A percentile compares a stretch with the other conserved stretches of the same genome.
These are phyloP conservation scores for Aricia artaxerxes DNA, from an alignment of 2,888 invertebrate species.

Conservation along the genomic window DNA sequence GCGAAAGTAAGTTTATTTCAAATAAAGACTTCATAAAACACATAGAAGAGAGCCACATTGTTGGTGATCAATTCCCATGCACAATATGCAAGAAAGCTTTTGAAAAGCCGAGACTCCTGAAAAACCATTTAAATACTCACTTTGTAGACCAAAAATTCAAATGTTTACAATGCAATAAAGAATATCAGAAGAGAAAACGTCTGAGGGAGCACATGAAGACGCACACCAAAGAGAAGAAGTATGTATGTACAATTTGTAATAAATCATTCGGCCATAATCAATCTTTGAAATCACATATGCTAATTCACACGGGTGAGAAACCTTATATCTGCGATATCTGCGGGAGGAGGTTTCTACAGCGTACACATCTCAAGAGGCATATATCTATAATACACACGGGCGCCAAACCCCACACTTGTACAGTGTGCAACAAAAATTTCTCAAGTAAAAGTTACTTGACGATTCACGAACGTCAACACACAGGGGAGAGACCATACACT, in stretches of 20 bases:
- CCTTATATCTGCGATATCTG: constrained; percentile 70
- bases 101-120: constrained; percentile 56
- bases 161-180: constrained; percentile 59
- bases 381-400: constrained; percentile 68
- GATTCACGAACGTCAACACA: constrained; percentile 67
- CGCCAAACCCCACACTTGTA: constrained; percentile 60
- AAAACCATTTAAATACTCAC: constrained; percentile 60
- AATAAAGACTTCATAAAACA: constrained; percentile 65
- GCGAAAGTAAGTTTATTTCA: constrained; percentile 53
- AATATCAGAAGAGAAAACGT: constrained; percentile 64
- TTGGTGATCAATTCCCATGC: constrained; percentile 55
- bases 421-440: constrained; percentile 65
- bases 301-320: constrained; percentile 66
- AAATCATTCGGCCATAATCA: constrained; percentile 67
- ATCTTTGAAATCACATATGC: constrained; percentile 66
- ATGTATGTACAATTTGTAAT: constrained; percentile 56
- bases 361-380: constrained; percentile 67
- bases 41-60: constrained; percentile 52
- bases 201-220: constrained; percentile 68
- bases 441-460: constrained; percentile 68
- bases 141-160: constrained; percentile 58
- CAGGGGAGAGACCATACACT: constrained; percentile 62
- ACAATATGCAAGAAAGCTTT: constrained; percentile 55
- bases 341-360: constrained; percentile 62
- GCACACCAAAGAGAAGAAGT: constrained; percentile 64